These are phyloP conservation scores for Ctenochaetus hawaiiensis DNA, from an alignment of 2,797 vertebrate species.

Conservation along the genomic window DNA sequence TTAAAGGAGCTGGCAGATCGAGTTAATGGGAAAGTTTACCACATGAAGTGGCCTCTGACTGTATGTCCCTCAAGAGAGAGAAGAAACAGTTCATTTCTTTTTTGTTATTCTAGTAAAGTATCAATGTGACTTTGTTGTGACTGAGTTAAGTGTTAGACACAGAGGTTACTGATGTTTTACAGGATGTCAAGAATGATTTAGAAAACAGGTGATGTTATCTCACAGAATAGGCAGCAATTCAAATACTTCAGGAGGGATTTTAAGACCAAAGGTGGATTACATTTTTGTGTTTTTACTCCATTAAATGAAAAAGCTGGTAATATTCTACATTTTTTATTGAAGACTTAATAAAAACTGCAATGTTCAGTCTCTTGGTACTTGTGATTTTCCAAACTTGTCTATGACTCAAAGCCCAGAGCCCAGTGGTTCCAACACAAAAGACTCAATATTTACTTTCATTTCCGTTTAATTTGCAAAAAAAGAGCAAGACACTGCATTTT, in stretches of 20 bases:
- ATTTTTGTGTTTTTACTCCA: neutral
- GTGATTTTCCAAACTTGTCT: neutral
- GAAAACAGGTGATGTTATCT: neutral
- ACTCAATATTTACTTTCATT: neutral
- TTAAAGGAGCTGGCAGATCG: constrained; percentile 34
- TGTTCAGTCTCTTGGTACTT: neutral
- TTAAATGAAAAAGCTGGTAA: neutral
- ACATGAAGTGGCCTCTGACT: neutral
- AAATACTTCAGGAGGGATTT: neutral
- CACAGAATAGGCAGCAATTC: neutral
- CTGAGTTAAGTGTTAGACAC: neutral
- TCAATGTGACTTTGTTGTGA: neutral
- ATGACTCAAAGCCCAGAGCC: neutral
- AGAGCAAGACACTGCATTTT: no score
- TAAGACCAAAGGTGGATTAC: neutral
- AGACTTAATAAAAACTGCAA: no score
- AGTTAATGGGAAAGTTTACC: constrained; percentile 15
- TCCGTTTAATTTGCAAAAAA: neutral
- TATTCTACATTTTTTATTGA: neutral
- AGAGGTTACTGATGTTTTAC: neutral
- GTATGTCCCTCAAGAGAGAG: neutral
- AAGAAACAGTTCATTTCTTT: neutral
- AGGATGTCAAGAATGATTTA: neutral
- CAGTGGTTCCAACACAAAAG: neutral
- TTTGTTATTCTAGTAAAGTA: constrained; percentile 1